These are phyloP conservation scores for Electrophaes corylata DNA, from an alignment of 2,888 invertebrate species.

Conservation along the genomic window DNA sequence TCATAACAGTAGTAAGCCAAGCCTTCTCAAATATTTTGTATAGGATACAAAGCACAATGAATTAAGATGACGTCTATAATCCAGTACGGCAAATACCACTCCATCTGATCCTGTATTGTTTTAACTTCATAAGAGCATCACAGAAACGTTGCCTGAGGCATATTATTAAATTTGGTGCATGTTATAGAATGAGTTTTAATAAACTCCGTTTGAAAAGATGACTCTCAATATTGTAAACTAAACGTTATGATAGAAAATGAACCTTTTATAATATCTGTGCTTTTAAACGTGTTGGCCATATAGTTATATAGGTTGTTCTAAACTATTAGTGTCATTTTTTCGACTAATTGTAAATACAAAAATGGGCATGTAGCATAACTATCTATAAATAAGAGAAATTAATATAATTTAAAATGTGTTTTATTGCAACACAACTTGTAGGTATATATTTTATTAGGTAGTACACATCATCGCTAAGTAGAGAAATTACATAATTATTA, in stretches of 20 bases:
- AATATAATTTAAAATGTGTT: slow-evolving; percentile 28
- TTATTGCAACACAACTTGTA: slow-evolving; percentile 23
- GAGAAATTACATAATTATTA: slow-evolving; percentile 6
- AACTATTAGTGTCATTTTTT: slow-evolving; percentile 24
- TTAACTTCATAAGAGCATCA: too few relatives aligned
- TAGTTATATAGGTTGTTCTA: too few relatives aligned
- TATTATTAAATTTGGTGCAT: too few relatives aligned
- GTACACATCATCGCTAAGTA: slow-evolving; percentile 1
- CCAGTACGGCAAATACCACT: too few relatives aligned
- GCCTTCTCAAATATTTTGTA: background rate
- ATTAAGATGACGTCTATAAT: background rate
- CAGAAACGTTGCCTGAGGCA: too few relatives aligned
- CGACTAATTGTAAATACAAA: slow-evolving; percentile 9
- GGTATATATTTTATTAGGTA: background rate
- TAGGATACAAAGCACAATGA: background rate
- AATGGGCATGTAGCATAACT: slow-evolving; percentile 2
- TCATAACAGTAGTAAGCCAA: background rate
- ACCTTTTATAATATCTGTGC: too few relatives aligned
- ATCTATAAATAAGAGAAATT: slow-evolving; percentile 8
- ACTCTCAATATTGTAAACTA: background rate
- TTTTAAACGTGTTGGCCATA: too few relatives aligned
- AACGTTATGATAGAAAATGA: background rate
- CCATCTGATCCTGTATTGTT: too few relatives aligned
- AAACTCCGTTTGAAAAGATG: slow-evolving; percentile 6
- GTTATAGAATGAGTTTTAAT: background rate